Base-by-base conservation (phyloP, 37 sponge, comb jelly and placozoan species). In the Theonella swinhoei region DNA sequence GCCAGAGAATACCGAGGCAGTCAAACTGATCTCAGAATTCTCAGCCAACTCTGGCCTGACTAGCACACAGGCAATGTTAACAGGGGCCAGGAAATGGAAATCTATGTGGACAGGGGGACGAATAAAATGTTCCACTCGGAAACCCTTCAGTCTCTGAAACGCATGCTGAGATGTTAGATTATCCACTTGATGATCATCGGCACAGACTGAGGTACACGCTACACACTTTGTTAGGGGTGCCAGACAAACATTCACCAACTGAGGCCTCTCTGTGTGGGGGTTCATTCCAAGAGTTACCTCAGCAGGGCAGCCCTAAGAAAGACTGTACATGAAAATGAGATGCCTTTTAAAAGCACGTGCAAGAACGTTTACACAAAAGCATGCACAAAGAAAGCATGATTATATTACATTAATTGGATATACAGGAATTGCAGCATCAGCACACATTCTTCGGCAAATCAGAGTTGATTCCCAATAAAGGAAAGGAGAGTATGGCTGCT, bases 91-190 rank as follows among this genome's bases (percentile, higher is more conserved):
- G 32, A 91, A 74, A 9, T 79, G 24, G 5, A 92, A 3, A 2
- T 62, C 39, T 14, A 95, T 3, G n/a, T 43, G n/a, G 24, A 95
- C 76, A 17, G 95, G 95, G 3, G 95, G 87, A 0, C 85, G 41
- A 24, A 95, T 61, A 47, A 88, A 95, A 33, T 81, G 94, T 59
- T 91, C 95, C 42, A 84, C 75, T 39, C 74, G 78, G 66, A 88
- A 88, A 0, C 95, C 95, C 41, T 41, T 80, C 30, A 33, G 23
- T 30, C 85, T 64, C 25, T 3, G 61, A 1, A 5, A 17, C 11
- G 58, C 39, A n/a, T n/a, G n/a, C n/a, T n/a, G n/a, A 3, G 36
- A 25, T 14, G 25, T 38, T 1, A 93, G 74, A 42, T 93, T 93
- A n/a, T 43, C 23, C 32, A 74, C 62, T 1, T 78, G 72, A 66